Conservation (phyloP, 2,113 vertebrate species). For the Neopipo cinnamomea region DNA sequence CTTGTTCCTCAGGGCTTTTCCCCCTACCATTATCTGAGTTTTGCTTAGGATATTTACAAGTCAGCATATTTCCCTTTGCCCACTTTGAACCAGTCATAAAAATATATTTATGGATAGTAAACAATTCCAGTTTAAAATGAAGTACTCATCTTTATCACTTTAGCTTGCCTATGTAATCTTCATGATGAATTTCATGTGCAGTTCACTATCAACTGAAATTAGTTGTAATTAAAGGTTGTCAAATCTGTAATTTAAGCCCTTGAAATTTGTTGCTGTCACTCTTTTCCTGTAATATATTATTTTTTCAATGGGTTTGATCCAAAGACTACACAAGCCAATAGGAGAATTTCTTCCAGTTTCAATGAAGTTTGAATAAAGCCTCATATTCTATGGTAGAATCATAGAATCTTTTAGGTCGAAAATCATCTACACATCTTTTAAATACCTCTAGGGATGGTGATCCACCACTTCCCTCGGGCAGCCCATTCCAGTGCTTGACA, state of each 20-base stretch:
- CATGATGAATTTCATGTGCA: slow-evolving; percentile 13
- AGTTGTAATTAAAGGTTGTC: slow-evolving; percentile 39
- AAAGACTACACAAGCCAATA: not conserved
- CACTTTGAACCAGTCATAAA: not conserved
- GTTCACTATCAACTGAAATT: slow-evolving; percentile 5
- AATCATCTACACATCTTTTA: not conserved
- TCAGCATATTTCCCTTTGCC: not conserved
- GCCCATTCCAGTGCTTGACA: not conserved
- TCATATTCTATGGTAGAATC: not conserved
- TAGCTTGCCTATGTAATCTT: slow-evolving; percentile 50
- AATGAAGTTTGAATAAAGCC: not conserved
- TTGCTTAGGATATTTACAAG: not conserved
- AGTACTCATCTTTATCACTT: slow-evolving; percentile 15
- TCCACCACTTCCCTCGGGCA: not conserved
- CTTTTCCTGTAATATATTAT: not conserved
- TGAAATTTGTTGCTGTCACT: not conserved
- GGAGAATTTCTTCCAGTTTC: not conserved
- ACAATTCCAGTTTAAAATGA: slow-evolving; percentile 69
- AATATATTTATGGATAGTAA: slow-evolving; percentile 63
- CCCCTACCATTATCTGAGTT: not conserved
- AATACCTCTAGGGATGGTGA: not conserved
- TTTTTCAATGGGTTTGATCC: not conserved
- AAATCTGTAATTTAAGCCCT: slow-evolving; percentile 34
- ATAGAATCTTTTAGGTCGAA: rapidly evolving
- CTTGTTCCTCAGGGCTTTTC: not conserved